Evolutionary conservation across 2,797 vertebrate species (phyloP).

Genomic region (Podarcis siculus): DNA sequence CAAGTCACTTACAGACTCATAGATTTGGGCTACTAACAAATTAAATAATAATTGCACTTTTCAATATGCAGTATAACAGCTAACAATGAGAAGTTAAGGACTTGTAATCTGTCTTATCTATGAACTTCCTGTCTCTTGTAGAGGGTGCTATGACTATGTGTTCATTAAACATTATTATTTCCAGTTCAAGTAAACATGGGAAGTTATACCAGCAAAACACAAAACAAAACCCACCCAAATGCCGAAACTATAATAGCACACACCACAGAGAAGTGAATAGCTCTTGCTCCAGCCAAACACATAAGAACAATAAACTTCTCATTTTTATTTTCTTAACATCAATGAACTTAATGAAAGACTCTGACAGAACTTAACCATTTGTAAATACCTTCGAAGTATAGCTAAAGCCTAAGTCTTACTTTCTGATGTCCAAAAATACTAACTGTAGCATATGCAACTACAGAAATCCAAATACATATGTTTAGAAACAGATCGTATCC

Average conservation of each 20-base stretch:
- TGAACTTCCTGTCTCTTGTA: conserved; percentile 22
- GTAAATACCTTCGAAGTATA: neutral
- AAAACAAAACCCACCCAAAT: neutral
- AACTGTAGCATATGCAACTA: neutral
- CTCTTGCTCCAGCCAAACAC: neutral
- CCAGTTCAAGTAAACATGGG: conserved; percentile 41
- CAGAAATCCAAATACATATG: neutral
- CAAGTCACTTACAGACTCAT: no score
- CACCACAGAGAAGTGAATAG: conserved; percentile 14
- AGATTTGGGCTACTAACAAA: no score
- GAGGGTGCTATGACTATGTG: neutral
- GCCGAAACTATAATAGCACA: neutral
- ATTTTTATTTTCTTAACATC: neutral
- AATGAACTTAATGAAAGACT: neutral
- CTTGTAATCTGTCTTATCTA: conserved; percentile 21
- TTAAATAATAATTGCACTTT: neutral
- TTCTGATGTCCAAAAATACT: neutral
- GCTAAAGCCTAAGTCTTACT: neutral
- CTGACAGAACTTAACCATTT: neutral
- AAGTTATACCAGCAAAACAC: conserved; percentile 27
- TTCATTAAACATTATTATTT: conserved; percentile 35
- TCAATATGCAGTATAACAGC: neutral
- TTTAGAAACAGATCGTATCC: neutral
- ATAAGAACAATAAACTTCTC: neutral
- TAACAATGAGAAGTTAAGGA: neutral